These are phyloP conservation scores for Xiphydria camelus DNA, from an alignment of 2,888 invertebrate species.

Conservation along the genomic window DNA sequence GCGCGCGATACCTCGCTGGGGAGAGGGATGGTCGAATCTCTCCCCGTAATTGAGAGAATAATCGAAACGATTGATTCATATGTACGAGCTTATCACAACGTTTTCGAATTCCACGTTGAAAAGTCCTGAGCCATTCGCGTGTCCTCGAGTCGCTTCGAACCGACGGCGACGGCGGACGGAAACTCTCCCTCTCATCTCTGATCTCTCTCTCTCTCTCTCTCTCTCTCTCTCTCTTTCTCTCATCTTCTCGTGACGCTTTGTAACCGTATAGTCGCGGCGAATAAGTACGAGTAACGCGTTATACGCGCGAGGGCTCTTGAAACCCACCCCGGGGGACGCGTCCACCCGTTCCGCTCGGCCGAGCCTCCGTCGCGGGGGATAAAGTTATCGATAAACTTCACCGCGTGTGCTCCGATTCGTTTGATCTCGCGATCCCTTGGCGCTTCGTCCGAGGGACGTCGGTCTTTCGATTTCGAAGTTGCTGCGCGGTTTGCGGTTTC, in stretches of 20 bases:
- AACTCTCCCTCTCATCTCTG: slow-evolving; percentile 5
- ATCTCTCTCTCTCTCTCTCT: slow-evolving; percentile 15
- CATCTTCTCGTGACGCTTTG: not conserved
- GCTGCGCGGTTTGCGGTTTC: not conserved
- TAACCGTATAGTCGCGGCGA: slow-evolving; percentile 4
- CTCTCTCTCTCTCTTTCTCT: slow-evolving; percentile 3
- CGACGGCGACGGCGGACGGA: too few species aligned
- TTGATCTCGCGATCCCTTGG: not conserved
- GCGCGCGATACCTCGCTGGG: too few species aligned
- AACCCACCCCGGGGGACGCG: slow-evolving; percentile 10
- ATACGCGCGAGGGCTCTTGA: slow-evolving; percentile 6
- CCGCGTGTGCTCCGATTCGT: not conserved
- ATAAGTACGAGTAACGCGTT: not conserved
- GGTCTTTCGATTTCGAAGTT: not conserved
- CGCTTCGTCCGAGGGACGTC: too few species aligned
- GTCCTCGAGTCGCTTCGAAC: too few species aligned
- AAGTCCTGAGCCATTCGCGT: too few species aligned
- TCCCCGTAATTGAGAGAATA: too few species aligned
- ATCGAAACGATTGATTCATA: too few species aligned
- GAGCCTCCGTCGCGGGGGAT: not conserved
- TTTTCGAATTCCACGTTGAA: too few species aligned
- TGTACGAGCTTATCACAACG: too few species aligned
- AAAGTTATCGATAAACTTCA: slow-evolving; percentile 1
- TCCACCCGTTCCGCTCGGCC: not conserved
- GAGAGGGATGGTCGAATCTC: too few species aligned